phyloP scores from a whole-genome alignment of 2,797 vertebrate genomes.

The Melanotaenia maccullochi region DNA sequence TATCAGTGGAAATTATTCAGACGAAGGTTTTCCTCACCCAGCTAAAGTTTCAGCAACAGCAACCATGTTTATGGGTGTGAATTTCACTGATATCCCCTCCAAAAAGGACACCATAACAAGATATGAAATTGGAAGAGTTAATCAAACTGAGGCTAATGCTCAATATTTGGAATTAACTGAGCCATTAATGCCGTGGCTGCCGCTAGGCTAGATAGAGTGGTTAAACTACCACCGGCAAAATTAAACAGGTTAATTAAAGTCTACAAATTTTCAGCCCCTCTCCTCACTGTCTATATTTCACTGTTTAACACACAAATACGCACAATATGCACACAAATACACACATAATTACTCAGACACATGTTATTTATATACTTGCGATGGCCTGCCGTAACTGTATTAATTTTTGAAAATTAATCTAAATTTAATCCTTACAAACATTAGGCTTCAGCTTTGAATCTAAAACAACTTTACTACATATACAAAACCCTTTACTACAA shows the following conservation, averaged over 20 bases:
- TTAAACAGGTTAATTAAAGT: constrained; percentile 83
- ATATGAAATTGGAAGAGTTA: constrained; percentile 76
- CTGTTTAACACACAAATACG: constrained; percentile 38
- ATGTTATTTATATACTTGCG: constrained; percentile 23
- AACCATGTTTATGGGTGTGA: constrained; percentile 53
- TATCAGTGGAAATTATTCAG: constrained; percentile 50
- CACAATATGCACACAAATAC: not conserved
- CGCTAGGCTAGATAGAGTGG: constrained; percentile 68
- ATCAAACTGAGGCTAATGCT: constrained; percentile 75
- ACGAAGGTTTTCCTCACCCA: constrained; percentile 49
- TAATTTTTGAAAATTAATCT: constrained; percentile 42
- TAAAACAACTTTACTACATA: not conserved
- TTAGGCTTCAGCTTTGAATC: constrained; percentile 4
- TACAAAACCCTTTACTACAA: not conserved
- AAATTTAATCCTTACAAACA: constrained; percentile 25
- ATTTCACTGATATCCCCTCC: constrained; percentile 51
- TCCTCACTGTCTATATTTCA: constrained; percentile 38
- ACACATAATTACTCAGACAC: constrained; percentile 32
- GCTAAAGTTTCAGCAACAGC: constrained; percentile 54
- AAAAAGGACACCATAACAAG: constrained; percentile 66
- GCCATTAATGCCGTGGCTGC: constrained; percentile 68
- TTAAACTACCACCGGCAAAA: constrained; percentile 73
- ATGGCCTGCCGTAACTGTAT: constrained; percentile 28
- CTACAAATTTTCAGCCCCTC: constrained; percentile 61
- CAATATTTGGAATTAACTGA: constrained; percentile 77